Evolutionary conservation across 2,113 vertebrate species (phyloP).

Genomic region (Anoura caudifer): DNA sequence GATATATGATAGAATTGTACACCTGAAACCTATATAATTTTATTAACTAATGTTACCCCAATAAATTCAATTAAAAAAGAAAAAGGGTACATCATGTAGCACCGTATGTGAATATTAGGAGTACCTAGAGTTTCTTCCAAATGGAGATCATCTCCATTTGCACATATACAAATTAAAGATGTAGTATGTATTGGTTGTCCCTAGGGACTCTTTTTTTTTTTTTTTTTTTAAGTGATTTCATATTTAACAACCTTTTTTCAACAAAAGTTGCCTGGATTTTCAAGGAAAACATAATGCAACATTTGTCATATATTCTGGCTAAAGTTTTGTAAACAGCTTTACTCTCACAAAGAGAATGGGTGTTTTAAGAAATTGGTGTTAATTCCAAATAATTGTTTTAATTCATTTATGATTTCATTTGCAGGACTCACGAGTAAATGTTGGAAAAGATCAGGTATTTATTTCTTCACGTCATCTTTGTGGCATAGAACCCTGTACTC

Average conservation of each 20-base stretch:
- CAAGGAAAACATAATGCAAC: not conserved
- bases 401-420: not conserved
- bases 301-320: not conserved
- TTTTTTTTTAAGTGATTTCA: not conserved
- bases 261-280: not conserved
- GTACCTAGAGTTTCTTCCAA: not conserved
- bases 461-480: not conserved
- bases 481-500: not conserved
- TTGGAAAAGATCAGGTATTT: not conserved
- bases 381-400: not conserved
- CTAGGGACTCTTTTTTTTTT: not conserved
- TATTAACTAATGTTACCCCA: not conserved
- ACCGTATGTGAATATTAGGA: accelerated
- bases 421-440: not conserved
- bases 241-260: not conserved
- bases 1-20: not conserved
- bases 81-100: not conserved
- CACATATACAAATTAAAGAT: not conserved
- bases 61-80: not conserved
- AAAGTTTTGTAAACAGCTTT: not conserved
- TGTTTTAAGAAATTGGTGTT: not conserved
- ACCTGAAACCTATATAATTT: not conserved
- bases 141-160: not conserved
- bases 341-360: not conserved
- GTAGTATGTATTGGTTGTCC: accelerated